Evolutionary conservation across 2,888 invertebrate species (phyloP).

Genomic region (Tinea semifulvella): DNA sequence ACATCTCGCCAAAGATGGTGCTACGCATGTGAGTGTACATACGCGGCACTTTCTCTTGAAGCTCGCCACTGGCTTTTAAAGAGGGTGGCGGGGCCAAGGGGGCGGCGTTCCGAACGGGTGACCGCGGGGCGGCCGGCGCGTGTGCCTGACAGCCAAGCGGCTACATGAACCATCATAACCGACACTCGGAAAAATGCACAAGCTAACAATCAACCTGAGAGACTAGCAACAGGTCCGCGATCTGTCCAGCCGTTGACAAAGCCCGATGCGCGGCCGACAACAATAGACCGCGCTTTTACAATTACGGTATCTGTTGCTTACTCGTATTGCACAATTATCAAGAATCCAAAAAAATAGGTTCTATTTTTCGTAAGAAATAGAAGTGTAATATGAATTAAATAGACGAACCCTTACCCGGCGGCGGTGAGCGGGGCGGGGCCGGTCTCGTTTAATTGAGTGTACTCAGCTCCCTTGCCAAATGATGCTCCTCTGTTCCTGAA

Average conservation of each 20-base stretch:
- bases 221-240: constrained; percentile 3
- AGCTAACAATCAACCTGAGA: constrained; percentile 10
- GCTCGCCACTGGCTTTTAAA: constrained; percentile 69
- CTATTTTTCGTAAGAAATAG: background rate
- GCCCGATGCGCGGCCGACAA: background rate
- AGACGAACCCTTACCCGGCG: constrained; percentile 18
- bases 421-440: constrained; percentile 17
- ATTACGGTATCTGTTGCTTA: background rate
- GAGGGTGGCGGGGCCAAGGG: constrained; percentile 48
- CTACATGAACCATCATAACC: background rate
- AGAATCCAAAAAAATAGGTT: background rate
- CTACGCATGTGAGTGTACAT: constrained; percentile 62
- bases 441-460: constrained; percentile 60
- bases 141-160: background rate
- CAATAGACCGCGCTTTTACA: background rate
- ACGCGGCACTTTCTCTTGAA: constrained; percentile 69
- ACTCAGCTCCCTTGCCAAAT: constrained; percentile 60
- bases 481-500: constrained; percentile 58
- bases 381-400: constrained; percentile 11
- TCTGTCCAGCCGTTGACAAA: constrained; percentile 5
- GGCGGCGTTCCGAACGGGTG: constrained; percentile 60
- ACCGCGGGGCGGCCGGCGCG: constrained; percentile 43
- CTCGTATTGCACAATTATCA: background rate
- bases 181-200: constrained; percentile 11
- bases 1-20: constrained; percentile 55